Evolutionary conservation across 2,797 vertebrate species (phyloP), one percentile per base, ranked within the genome.

Genomic region (Melanotaenia parkinsoni): DNA sequence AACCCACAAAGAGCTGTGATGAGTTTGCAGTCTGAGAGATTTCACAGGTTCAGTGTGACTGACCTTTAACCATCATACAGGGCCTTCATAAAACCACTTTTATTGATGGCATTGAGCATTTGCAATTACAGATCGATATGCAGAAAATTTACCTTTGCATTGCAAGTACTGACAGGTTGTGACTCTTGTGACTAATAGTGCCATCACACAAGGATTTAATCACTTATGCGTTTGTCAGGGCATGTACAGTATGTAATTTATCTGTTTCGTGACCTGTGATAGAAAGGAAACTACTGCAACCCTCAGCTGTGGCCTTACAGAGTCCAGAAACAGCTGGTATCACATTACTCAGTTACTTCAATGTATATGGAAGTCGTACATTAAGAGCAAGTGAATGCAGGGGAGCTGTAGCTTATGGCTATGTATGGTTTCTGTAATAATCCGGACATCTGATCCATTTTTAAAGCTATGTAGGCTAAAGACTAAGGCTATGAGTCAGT

Each of bases 101-200:
- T 58, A 82, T 80, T 53, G 33, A 47, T 53, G 64, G 63, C 50
- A 66, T 50, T 72, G 20, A 58, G 59, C 74, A 68, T 84, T 72
- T 72, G 63, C 40, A 71, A 79, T 50, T 50, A 67, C 33, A 18
- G 64, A 87, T 87, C 74, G 30, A 86, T 89, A 63, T 53, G 65
- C 53, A 77, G 70, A 80, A 62, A 61, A 86, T 58, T 22, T 54
- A 58, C 66, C 38, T 22, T 33, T 70, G 58, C 69, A 53, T 64
- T 37, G 37, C 6, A 40, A 68, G 69, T 22, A 79, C 69, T 74
- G 67, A 58, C 47, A 18, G 32, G 47, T 38, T 54, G 47, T n/a
- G 75, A 60, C 70, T 73, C 65, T 57, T 67, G 67, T 64, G 37
- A 61, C 58, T 32, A 38, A 40, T 20, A 45, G 61, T 18, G 24